Conservation (phyloP, 2,113 vertebrate genomes). For the Herpetotheres cachinnans region DNA sequence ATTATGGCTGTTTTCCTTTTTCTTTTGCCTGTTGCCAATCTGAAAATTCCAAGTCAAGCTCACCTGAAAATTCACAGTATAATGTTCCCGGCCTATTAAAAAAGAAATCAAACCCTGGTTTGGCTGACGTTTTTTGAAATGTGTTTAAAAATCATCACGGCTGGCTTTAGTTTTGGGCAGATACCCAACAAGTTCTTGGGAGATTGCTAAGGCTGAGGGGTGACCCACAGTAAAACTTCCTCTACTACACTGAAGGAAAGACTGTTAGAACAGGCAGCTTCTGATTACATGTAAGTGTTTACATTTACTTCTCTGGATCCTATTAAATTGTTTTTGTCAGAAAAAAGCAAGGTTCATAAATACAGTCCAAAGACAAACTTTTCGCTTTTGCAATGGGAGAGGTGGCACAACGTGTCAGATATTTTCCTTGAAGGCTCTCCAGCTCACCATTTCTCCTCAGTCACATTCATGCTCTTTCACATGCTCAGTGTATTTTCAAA, state of each 20-base stretch:
- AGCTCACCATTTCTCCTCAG: background rate
- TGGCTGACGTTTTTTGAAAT: background rate
- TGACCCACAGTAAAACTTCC: background rate
- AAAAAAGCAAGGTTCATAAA: background rate
- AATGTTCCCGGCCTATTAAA: background rate
- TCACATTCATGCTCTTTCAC: background rate
- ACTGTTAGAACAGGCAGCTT: background rate
- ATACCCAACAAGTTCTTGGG: background rate
- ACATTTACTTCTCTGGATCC: background rate
- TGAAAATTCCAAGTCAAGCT: background rate
- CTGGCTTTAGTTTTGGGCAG: background rate
- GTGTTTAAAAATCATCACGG: background rate
- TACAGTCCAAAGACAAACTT: background rate
- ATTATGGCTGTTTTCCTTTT: background rate
- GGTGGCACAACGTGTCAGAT: background rate
- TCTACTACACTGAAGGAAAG: background rate
- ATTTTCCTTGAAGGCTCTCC: background rate
- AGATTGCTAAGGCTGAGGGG: background rate
- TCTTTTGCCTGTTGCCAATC: background rate
- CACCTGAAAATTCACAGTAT: background rate
- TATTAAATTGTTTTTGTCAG: background rate
- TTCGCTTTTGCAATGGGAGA: background rate
- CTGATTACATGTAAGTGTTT: accelerated
- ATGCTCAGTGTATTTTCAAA: background rate
- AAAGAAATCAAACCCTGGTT: background rate